These are phyloP conservation scores for Antitype chi DNA, from an alignment of 2,888 invertebrate species.

Conservation along the genomic window DNA sequence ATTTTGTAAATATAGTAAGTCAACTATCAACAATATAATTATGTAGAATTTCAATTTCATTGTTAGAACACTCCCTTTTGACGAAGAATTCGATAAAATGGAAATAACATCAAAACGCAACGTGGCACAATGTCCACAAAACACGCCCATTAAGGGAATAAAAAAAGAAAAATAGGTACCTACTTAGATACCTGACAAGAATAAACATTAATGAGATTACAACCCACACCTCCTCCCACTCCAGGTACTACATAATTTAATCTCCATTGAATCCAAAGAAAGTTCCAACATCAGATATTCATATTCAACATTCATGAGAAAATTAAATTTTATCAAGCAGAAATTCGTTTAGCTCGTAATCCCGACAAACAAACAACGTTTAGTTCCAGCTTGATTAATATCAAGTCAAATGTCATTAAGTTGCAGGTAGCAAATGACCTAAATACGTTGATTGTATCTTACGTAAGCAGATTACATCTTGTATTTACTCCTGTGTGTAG, in stretches of 20 bases:
- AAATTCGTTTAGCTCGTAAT: conserved; percentile 32
- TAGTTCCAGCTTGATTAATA: conserved; percentile 44
- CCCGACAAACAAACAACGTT: conserved; percentile 25
- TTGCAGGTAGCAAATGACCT: conserved; percentile 40
- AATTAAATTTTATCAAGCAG: conserved; percentile 38
- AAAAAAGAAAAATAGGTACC: neutral
- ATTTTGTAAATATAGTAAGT: too few relatives aligned
- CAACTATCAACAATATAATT: too few relatives aligned
- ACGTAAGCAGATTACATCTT: conserved; percentile 31
- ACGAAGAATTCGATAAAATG: neutral
- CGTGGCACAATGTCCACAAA: neutral
- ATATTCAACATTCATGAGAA: conserved; percentile 33
- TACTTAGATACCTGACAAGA: neutral
- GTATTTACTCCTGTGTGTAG: neutral
- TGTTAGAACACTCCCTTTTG: neutral
- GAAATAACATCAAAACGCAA: neutral
- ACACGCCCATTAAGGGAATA: neutral
- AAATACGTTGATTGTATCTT: conserved; percentile 44
- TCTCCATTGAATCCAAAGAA: conserved; percentile 26
- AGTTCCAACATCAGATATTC: conserved; percentile 29
- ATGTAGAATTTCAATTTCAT: neutral
- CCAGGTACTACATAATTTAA: conserved; percentile 19
- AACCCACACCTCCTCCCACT: neutral
- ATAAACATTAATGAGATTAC: neutral
- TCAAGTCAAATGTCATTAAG: conserved; percentile 37